These are phyloP conservation scores for Cryptus armator DNA, from an alignment of 2,888 invertebrate genomes.

Conservation along the genomic window DNA sequence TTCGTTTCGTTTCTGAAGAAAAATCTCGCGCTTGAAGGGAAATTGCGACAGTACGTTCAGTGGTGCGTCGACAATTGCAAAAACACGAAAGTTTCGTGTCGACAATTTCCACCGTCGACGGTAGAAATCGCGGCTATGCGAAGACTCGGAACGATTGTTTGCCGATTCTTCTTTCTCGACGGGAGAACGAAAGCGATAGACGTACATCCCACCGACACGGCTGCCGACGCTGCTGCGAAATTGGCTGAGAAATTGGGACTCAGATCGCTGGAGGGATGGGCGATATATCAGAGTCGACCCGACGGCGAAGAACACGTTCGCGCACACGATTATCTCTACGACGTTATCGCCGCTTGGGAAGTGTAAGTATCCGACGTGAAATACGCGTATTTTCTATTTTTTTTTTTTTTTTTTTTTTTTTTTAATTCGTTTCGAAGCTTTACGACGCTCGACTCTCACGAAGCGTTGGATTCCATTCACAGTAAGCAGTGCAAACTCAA, in stretches of 20 bases:
- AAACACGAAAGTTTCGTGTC: conserved; percentile 92
- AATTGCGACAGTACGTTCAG: conserved; percentile 94
- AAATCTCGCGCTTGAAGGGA: conserved; percentile 89
- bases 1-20: conserved; percentile 92
- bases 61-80: conserved; percentile 98
- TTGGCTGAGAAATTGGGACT: conserved; percentile 95
- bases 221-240: conserved; percentile 95
- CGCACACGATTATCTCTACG: conserved; percentile 96
- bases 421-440: conserved; percentile 31
- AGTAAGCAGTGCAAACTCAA: conserved; percentile 87
- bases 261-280: conserved; percentile 96
- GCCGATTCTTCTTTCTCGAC: conserved; percentile 97
- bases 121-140: conserved; percentile 98
- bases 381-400: conserved; percentile 41
- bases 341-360: conserved; percentile 98
- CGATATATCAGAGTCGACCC: conserved; percentile 95
- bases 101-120: conserved; percentile 95
- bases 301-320: conserved; percentile 96
- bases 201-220: conserved; percentile 97
- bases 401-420: conserved; percentile 25
- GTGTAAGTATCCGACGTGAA: conserved; percentile 87
- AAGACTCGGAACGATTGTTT: conserved; percentile 95
- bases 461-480: conserved; percentile 55
- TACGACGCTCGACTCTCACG: conserved; percentile 53
- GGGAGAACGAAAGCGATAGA: conserved; percentile 98